These are phyloP conservation scores for Malachius bipustulatus DNA, from an alignment of 2,888 invertebrate species.

Conservation along the genomic window DNA sequence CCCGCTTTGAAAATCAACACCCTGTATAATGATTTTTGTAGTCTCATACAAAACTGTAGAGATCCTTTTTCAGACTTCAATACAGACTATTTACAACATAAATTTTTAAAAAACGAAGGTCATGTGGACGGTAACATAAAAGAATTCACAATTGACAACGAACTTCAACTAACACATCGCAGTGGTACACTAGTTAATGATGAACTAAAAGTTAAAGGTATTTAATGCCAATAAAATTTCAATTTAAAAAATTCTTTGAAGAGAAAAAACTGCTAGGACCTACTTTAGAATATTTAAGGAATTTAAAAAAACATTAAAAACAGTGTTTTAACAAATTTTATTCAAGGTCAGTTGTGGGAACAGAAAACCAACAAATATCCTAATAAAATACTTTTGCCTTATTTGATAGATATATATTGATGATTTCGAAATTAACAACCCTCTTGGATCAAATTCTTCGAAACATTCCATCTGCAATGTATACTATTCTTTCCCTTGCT, in stretches of 20 bases:
- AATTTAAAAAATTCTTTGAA: conserved; percentile 14
- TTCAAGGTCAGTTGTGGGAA: conserved; percentile 14
- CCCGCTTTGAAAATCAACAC: too few relatives aligned
- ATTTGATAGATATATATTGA: conserved; percentile 16
- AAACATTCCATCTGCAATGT: conserved; percentile 19
- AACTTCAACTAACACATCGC: conserved; percentile 10
- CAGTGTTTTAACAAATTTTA: conserved; percentile 13
- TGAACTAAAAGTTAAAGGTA: conserved; percentile 6
- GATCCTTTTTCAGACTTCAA: conserved; percentile 10
- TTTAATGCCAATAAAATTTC: conserved; percentile 10
- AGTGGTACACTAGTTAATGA: conserved; percentile 7
- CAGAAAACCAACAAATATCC: conserved; percentile 10
- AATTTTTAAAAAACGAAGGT: conserved; percentile 7
- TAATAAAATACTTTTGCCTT: conserved; percentile 6
- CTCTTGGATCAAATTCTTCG: conserved; percentile 19
- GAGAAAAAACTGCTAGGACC: conserved; percentile 7
- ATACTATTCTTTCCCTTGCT: conserved; percentile 21
- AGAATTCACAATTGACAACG: conserved; percentile 12
- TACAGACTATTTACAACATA: conserved; percentile 13
- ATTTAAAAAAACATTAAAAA: background rate
- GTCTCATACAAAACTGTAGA: conserved; percentile 8
- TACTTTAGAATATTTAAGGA: conserved; percentile 5
- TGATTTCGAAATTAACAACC: conserved; percentile 23
- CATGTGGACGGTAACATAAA: conserved; percentile 10
- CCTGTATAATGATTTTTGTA: conserved; percentile 8